Percentiles rank a stretch among this genome's conserved stretches.
These are phyloP conservation scores for Spongilla lacustris DNA, from an alignment of 37 sponge, comb jelly and placozoan genomes.

Conservation along the genomic window DNA sequence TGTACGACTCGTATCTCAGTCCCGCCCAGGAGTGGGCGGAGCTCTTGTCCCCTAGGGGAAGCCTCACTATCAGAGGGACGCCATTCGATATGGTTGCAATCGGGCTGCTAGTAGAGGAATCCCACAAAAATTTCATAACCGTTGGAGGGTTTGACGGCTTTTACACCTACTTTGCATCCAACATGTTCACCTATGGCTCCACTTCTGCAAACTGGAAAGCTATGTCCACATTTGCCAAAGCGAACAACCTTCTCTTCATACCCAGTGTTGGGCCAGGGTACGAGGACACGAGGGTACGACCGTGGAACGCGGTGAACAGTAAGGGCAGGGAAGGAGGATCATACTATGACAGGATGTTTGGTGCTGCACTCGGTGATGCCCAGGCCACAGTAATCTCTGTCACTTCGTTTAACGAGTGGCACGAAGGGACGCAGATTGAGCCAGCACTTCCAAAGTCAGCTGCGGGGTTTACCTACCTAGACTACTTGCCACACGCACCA, in stretches of 20 bases:
- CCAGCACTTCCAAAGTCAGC: conserved; percentile 60
- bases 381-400: conserved; percentile 62
- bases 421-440: conserved; percentile 95
- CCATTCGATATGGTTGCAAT: conserved; percentile 59
- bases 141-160: conserved; percentile 86
- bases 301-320: conserved; percentile 77
- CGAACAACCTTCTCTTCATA: conserved; percentile 69
- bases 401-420: conserved; percentile 95
- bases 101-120: conserved; percentile 50
- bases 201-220: conserved; percentile 55
- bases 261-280: conserved; percentile 93
- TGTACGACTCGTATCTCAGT: conserved; percentile 83
- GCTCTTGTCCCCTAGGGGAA: conserved; percentile 41
- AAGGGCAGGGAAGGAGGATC: conserved; percentile 41
- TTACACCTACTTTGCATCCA: conserved; percentile 90
- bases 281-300: conserved; percentile 78
- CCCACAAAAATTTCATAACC: conserved; percentile 29
- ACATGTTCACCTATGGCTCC: conserved; percentile 83
- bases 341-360: conserved; percentile 66
- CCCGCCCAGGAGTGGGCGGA: conserved; percentile 65
- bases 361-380: conserved; percentile 20
- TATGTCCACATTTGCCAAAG: conserved; percentile 48
- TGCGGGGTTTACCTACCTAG: conserved; percentile 25
- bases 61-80: conserved; percentile 65
- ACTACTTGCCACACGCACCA: conserved; percentile 62